Base-by-base conservation (phyloP, 2,888 invertebrate genomes). In the Nephrocerus scutellatus region DNA sequence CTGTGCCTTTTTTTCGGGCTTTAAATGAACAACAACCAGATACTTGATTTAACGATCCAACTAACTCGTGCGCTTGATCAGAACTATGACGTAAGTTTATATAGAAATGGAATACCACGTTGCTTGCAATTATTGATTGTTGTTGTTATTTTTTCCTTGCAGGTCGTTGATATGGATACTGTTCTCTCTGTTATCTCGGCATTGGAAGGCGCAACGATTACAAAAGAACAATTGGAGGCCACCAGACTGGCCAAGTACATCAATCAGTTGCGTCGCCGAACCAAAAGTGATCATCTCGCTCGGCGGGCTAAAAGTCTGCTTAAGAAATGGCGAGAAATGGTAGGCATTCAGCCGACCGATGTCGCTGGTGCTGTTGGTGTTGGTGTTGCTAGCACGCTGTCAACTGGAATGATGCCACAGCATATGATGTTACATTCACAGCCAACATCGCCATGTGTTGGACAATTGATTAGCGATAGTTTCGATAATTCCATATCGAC, bases 51-150 rank as follows among this genome's bases (percentile, higher is more conserved):
- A 77, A 90, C 90, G 78, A 84, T 87, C 77, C 88, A 84, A 82
- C 84, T 93, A 82, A 84, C 88, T 78, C 84, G 85, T 82, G 87
- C 91, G 74, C 81, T 93, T 79, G 92, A 93, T 83, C 83, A 80
- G 77, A 87, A 89, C 77, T 89, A 92, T 80, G 91, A 93, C 91
- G 93, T 93, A 88, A 91, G 91, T 78, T 32, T 18, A 32, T 12
- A 30, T 12, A 34, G 7, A 31, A 29, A 6, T 6, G 10, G n/a
- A n/a, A n/a, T n/a, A n/a, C n/a, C n/a, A n/a, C n/a, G n/a, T n/a
- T n/a, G 3, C 12, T 30, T 25, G 13, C 4, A 8, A 8, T 3
- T 26, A 12, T 19, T 19, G 19, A 20, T 30, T 12, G 16, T 6
- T 10, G 13, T 10, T 31, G 28, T 39, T 45, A 9, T 29, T 9